Conservation (phyloP, 2,797 vertebrate genomes). For the Pelodytes ibericus region DNA sequence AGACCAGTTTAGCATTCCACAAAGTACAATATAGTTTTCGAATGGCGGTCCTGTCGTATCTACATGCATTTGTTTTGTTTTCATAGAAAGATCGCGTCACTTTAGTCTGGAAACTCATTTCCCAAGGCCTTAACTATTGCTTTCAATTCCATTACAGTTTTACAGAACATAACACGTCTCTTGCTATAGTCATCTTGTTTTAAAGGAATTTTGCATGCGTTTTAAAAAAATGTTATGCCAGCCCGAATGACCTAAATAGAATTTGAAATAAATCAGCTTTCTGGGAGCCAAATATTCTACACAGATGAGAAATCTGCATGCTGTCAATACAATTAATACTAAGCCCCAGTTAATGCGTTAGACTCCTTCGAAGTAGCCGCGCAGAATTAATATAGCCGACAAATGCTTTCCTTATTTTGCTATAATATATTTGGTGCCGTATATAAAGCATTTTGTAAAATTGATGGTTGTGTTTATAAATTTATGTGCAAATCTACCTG, state of each 20-base stretch:
- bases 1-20: background rate
- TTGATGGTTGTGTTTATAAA: background rate
- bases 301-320: conserved; percentile 5
- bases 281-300: background rate
- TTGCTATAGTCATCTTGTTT: conserved; percentile 9
- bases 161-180: conserved; percentile 1
- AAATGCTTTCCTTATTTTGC: conserved; percentile 29
- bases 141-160: conserved; percentile 22
- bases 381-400: conserved; percentile 25
- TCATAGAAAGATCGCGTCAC: conserved; percentile 20
- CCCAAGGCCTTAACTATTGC: conserved; percentile 5
- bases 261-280: conserved; percentile 27
- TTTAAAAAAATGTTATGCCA: conserved; percentile 28
- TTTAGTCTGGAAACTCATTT: conserved; percentile 2
- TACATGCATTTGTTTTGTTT: conserved; percentile 20
- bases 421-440: conserved; percentile 13
- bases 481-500: background rate
- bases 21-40: conserved; percentile 12
- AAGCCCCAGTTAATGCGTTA: conserved; percentile 1
- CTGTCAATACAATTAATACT: conserved; percentile 35
- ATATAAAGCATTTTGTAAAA: conserved; percentile 15
- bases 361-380: background rate
- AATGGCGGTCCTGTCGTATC: conserved; percentile 1
- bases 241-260: conserved; percentile 26
- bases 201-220: conserved; percentile 16